These are phyloP conservation scores for Drosophila ustulata DNA, from an alignment of 2,888 invertebrate genomes.

Conservation along the genomic window DNA sequence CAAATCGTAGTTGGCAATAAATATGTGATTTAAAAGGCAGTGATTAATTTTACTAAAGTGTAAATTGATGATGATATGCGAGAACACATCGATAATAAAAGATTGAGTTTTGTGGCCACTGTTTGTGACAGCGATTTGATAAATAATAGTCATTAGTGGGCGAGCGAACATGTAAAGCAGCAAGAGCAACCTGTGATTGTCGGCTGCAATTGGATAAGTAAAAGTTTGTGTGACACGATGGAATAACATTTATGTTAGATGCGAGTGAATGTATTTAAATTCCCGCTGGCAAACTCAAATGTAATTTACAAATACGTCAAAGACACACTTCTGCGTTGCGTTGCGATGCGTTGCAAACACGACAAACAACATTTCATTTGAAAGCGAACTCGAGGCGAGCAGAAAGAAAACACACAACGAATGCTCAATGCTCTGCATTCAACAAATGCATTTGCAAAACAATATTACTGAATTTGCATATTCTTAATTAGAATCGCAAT, in stretches of 20 bases:
- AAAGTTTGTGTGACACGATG: neutral
- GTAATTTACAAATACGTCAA: conserved; percentile 56
- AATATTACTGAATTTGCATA: too few relatives aligned
- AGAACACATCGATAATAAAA: neutral
- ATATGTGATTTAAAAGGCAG: too few relatives aligned
- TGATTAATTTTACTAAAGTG: too few relatives aligned
- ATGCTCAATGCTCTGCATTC: too few relatives aligned
- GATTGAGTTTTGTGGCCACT: too few relatives aligned
- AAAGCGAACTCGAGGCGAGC: neutral
- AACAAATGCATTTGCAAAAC: too few relatives aligned
- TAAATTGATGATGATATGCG: neutral
- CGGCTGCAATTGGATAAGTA: neutral
- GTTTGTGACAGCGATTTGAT: neutral
- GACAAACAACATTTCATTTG: conserved; percentile 13
- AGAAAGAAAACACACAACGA: neutral
- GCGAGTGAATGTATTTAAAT: conserved; percentile 20
- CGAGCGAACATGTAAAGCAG: neutral
- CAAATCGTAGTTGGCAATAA: too few relatives aligned
- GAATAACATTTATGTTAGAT: neutral
- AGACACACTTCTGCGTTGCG: conserved; percentile 34
- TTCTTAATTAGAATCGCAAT: neutral
- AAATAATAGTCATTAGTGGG: neutral
- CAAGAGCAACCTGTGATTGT: neutral
- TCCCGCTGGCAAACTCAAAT: conserved; percentile 41
- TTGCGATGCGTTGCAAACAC: conserved; percentile 22